Conservation (phyloP, 2,888 invertebrate genomes). For the Eilema sororculum region DNA sequence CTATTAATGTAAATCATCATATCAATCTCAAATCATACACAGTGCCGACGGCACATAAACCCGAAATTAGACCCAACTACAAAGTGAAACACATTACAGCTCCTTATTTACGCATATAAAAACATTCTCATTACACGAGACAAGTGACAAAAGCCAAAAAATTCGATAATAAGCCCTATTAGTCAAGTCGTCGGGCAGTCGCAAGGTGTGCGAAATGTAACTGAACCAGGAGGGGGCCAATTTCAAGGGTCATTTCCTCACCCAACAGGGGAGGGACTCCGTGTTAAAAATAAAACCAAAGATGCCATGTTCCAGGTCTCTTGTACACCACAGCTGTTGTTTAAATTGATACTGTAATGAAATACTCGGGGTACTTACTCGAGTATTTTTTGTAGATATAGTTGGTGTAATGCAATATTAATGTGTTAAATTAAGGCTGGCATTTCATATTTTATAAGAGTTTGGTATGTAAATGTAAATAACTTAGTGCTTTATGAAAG, state of each 20-base stretch:
- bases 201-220: constrained; percentile 80
- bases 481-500: background rate
- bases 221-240: constrained; percentile 73
- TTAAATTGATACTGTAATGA: constrained; percentile 53
- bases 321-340: constrained; percentile 66
- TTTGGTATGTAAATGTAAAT: background rate
- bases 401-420: constrained; percentile 36
- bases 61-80: constrained; percentile 17
- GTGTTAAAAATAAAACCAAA: constrained; percentile 69
- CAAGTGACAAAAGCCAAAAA: constrained; percentile 74
- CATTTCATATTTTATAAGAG: background rate
- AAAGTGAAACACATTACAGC: constrained; percentile 35
- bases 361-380: constrained; percentile 35
- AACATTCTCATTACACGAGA: constrained; percentile 60
- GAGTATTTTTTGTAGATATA: constrained; percentile 28
- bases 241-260: constrained; percentile 84
- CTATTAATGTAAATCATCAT: too few relatives aligned
- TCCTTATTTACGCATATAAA: constrained; percentile 48
- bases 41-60: constrained; percentile 10
- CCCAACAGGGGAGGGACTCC: constrained; percentile 62
- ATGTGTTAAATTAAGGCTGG: constrained; percentile 27
- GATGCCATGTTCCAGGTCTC: constrained; percentile 53
- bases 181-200: constrained; percentile 70
- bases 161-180: constrained; percentile 76
- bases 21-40: background rate